phyloP scores from a whole-genome alignment of 2,797 vertebrate species.

The Sebastes ruberrimus region DNA sequence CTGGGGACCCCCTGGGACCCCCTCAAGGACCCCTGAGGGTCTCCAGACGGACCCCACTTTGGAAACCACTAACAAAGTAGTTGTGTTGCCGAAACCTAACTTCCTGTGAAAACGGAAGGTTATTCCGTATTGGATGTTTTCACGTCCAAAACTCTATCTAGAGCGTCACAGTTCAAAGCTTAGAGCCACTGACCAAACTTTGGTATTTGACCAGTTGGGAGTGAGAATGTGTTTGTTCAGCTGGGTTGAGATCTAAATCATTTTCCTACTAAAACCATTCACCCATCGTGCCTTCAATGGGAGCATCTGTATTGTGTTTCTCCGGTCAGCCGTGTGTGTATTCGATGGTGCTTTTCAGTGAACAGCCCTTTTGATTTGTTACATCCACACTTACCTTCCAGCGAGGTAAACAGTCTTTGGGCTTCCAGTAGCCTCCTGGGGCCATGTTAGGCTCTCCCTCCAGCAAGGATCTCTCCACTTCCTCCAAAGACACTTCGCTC shows the following conservation, averaged over 20 bases:
- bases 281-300: not conserved
- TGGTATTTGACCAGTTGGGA: no score
- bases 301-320: not conserved
- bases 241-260: not conserved
- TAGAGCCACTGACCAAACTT: no score
- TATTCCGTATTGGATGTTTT: no score
- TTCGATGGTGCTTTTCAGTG: not conserved
- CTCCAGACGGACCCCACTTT: no score
- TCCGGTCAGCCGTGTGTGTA: not conserved
- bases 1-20: no score
- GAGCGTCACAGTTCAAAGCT: no score
- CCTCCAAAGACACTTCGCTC: constrained; percentile 91
- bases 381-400: constrained; percentile 88
- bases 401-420: constrained; percentile 91
- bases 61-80: no score
- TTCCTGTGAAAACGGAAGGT: no score
- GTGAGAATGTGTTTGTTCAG: no score
- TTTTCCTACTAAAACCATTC: not conserved
- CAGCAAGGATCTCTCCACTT: constrained; percentile 86
- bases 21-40: no score
- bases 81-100: no score
- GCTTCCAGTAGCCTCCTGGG: constrained; percentile 93
- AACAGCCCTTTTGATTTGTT: not conserved
- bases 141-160: no score
- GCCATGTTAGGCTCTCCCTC: constrained; percentile 81